Evolutionary conservation across 92 coral and sea anemone species (phyloP).

Genomic region (Heliopora coerulea): DNA sequence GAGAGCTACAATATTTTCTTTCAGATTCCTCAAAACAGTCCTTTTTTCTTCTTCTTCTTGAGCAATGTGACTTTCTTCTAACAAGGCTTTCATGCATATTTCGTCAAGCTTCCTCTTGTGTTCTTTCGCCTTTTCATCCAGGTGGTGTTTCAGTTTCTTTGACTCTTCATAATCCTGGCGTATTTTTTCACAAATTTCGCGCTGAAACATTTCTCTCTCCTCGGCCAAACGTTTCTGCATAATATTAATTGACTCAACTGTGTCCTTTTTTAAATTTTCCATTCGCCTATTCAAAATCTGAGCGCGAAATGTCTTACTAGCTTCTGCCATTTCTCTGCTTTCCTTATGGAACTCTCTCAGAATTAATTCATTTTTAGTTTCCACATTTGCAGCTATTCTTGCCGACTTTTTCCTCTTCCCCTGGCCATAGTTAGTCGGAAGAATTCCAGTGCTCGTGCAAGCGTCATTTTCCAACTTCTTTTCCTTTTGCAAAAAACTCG

Average conservation of each 20-base stretch:
- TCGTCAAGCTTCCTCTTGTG: conserved; percentile 26
- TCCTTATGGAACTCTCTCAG: conserved; percentile 38
- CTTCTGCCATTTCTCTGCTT: conserved; percentile 52
- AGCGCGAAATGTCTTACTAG: conserved; percentile 38
- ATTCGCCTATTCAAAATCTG: conserved; percentile 47
- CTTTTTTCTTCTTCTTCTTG: conserved; percentile 67
- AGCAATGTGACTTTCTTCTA: conserved; percentile 51
- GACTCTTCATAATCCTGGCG: conserved; percentile 55
- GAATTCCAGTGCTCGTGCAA: background rate
- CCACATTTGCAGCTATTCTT: background rate
- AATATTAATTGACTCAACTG: conserved; percentile 45
- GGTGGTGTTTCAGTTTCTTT: conserved; percentile 51
- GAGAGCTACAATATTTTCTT: conserved; percentile 3
- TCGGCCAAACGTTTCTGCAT: conserved; percentile 54
- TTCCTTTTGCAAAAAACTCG: background rate
- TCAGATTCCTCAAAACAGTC: conserved; percentile 51
- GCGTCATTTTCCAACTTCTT: background rate
- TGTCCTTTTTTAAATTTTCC: conserved; percentile 44
- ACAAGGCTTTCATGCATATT: conserved; percentile 26
- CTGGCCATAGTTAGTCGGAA: background rate
- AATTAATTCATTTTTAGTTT: conserved; percentile 3
- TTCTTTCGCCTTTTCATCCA: conserved; percentile 61
- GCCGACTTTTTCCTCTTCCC: background rate
- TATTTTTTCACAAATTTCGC: conserved; percentile 53
- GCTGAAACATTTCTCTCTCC: conserved; percentile 49